Percentiles rank a stretch among this genome's conserved stretches.
phyloP scores from a whole-genome alignment of 1,140 invertebrate species.

The Drosophila kikkawai region DNA sequence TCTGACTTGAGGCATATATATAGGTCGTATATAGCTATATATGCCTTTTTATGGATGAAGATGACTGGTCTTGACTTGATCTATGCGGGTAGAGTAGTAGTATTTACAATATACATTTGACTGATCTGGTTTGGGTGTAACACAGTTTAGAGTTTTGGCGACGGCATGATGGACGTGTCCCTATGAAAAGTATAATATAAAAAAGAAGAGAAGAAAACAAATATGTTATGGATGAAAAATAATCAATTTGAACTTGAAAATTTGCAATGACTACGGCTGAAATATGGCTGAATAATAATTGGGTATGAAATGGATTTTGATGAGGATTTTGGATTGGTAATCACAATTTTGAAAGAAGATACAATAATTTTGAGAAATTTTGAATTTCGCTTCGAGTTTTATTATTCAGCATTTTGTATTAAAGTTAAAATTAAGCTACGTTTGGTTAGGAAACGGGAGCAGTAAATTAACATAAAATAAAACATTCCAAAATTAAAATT shows the following conservation, averaged over 20 bases:
- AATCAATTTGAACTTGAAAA: constrained; percentile 24
- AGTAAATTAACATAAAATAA: constrained; percentile 12
- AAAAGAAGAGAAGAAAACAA: constrained; percentile 74
- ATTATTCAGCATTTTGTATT: constrained; percentile 60
- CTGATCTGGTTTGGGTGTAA: constrained; percentile 56
- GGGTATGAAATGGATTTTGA: constrained; percentile 1
- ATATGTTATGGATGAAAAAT: constrained; percentile 67
- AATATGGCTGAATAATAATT: constrained; percentile 34
- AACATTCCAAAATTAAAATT: constrained; percentile 17
- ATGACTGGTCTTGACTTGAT: constrained; percentile 60
- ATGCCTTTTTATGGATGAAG: constrained; percentile 44
- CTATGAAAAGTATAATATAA: constrained; percentile 75
- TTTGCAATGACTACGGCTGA: constrained; percentile 43
- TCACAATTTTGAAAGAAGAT: constrained; percentile 24
- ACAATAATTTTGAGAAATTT: constrained; percentile 53
- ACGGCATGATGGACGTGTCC: constrained; percentile 80
- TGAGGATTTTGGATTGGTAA: constrained; percentile 13
- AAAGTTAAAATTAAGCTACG: constrained; percentile 33
- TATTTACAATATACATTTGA: constrained; percentile 72
- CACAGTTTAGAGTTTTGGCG: constrained; percentile 81
- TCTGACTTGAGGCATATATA: constrained; percentile 24
- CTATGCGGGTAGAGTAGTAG: constrained; percentile 51
- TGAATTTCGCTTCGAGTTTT: constrained; percentile 61
- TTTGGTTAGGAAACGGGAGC: constrained; percentile 22
- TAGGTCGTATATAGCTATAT: constrained; percentile 12